Percentiles rank a stretch among this genome's conserved stretches.
These are phyloP conservation scores for Eupithecia centaureata DNA, from an alignment of 2,888 invertebrate species.

Conservation along the genomic window DNA sequence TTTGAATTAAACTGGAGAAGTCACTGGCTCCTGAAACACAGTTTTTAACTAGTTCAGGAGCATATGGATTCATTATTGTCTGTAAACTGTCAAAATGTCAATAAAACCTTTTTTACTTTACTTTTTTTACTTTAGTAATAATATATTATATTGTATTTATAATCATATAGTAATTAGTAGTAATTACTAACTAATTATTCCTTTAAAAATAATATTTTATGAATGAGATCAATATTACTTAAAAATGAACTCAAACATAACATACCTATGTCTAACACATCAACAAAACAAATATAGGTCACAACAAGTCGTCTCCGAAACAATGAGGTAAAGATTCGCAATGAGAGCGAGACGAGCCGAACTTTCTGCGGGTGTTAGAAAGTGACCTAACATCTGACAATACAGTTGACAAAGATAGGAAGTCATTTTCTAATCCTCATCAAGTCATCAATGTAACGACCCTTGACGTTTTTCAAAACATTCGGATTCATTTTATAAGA, in stretches of 20 bases:
- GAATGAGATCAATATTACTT: not conserved
- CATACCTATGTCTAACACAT: not conserved
- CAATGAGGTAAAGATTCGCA: conserved; percentile 36
- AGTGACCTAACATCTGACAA: conserved; percentile 54
- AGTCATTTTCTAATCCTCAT: conserved; percentile 67
- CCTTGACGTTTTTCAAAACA: conserved; percentile 59
- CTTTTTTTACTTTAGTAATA: too few relatives aligned
- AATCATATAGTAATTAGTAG: too few relatives aligned
- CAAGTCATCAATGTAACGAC: conserved; percentile 60
- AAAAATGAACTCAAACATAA: not conserved
- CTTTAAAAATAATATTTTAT: too few relatives aligned
- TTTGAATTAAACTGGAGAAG: too few relatives aligned
- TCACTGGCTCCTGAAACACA: too few relatives aligned
- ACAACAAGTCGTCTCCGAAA: conserved; percentile 13
- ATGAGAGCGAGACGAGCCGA: conserved; percentile 67
- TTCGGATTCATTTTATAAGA: not conserved
- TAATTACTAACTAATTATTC: too few relatives aligned
- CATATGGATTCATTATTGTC: too few relatives aligned
- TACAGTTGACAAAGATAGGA: conserved; percentile 78
- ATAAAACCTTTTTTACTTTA: too few relatives aligned
- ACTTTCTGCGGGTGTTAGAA: conserved; percentile 60
- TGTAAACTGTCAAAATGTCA: too few relatives aligned
- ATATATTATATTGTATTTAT: too few relatives aligned
- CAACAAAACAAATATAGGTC: conserved; percentile 1
- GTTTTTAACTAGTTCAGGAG: too few relatives aligned